Percentiles rank a stretch among this genome's conserved stretches.
Evolutionary conservation across 2,113 vertebrate species (phyloP).

Genomic region (Daubentonia madagascariensis): DNA sequence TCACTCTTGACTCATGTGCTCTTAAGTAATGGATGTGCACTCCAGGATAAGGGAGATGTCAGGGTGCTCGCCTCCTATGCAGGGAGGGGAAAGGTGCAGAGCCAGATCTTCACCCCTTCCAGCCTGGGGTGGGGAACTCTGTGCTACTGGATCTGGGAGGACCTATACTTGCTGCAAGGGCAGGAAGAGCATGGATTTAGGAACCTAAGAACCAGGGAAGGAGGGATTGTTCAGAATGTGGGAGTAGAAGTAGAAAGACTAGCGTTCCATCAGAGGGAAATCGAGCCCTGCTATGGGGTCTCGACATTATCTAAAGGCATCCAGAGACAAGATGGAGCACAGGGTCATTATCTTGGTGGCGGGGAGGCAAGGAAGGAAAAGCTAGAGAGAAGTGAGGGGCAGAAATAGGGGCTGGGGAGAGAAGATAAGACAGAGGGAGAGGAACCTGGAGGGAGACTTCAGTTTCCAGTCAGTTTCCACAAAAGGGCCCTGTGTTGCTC

Average conservation of each 20-base stretch:
- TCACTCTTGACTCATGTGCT: background rate
- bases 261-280: background rate
- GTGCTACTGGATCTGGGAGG: background rate
- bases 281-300: background rate
- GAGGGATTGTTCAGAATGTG: background rate
- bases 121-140: background rate
- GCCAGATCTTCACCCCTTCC: background rate
- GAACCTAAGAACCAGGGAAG: background rate
- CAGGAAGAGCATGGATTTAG: background rate
- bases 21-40: background rate
- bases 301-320: background rate
- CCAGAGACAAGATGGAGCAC: background rate
- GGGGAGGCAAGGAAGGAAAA: background rate
- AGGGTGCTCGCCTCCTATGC: background rate
- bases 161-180: background rate
- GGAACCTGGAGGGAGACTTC: background rate
- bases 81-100: background rate
- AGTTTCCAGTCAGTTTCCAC: background rate
- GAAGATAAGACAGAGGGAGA: background rate
- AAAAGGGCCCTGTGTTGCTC: background rate
- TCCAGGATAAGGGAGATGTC: background rate
- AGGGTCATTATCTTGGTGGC: background rate
- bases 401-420: no score
- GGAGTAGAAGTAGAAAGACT: background rate
- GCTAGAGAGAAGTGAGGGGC: background rate